These are phyloP conservation scores for Argyrosomus regius DNA, from an alignment of 2,797 vertebrate genomes.

Conservation along the genomic window DNA sequence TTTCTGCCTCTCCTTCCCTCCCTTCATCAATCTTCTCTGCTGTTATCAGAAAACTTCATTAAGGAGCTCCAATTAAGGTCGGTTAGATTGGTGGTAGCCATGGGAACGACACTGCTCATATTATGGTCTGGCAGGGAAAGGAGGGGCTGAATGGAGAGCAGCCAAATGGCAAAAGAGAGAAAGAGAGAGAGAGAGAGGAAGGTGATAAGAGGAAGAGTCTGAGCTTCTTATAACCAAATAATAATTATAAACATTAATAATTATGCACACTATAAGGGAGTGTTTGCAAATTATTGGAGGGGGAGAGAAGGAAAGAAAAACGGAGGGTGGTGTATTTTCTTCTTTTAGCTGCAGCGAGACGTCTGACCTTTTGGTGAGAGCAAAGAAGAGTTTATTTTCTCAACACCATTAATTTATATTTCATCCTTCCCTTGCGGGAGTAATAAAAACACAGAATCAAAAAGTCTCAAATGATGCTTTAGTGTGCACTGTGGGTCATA, in stretches of 20 bases:
- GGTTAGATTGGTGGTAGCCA: conserved; percentile 47
- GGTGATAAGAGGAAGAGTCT: background rate
- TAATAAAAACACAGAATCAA: background rate
- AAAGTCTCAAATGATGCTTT: background rate
- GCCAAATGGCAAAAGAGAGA: background rate
- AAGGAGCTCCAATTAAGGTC: conserved; percentile 69
- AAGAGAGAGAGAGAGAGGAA: background rate
- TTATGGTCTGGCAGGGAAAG: conserved; percentile 33
- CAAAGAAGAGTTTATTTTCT: background rate
- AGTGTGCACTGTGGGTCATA: background rate
- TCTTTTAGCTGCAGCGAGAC: background rate
- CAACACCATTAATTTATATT: background rate
- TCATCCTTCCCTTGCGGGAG: background rate
- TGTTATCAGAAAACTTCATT: conserved; percentile 65
- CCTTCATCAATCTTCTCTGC: conserved; percentile 61
- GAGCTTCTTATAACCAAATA: background rate
- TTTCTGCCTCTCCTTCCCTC: background rate
- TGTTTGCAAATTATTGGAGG: background rate
- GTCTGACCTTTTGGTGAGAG: background rate
- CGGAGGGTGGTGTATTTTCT: background rate
- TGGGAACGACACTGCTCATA: conserved; percentile 26
- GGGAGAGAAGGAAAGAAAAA: background rate
- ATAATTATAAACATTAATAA: background rate
- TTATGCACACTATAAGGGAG: background rate
- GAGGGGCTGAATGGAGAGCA: background rate